Evolutionary conservation across 2,113 vertebrate genomes (phyloP).

Genomic region (Malurus cyaneus): DNA sequence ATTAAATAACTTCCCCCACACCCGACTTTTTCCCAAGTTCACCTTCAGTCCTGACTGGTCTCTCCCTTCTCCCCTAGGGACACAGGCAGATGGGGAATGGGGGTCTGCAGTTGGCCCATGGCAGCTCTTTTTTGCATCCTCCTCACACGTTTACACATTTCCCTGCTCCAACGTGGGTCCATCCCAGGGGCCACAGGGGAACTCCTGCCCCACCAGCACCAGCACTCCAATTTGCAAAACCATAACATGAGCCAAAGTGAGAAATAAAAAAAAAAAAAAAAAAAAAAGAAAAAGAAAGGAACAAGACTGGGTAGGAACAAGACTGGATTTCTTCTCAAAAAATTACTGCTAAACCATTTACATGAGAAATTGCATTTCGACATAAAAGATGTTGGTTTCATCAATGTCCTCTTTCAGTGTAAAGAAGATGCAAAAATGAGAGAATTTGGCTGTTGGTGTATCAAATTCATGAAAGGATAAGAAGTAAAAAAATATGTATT

Average conservation of each 20-base stretch:
- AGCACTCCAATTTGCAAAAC: fast-evolving
- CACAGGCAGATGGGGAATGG: not conserved
- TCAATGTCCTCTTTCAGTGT: fast-evolving
- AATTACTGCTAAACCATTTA: not conserved
- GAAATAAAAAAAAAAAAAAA: not conserved
- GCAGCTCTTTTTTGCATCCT: not conserved
- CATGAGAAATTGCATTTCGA: not conserved
- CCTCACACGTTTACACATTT: not conserved
- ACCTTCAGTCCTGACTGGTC: not conserved
- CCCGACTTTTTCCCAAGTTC: not conserved
- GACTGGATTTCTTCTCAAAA: not conserved
- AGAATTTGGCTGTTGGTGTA: not conserved
- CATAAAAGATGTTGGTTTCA: not conserved
- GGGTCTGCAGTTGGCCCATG: fast-evolving
- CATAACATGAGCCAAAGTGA: not conserved
- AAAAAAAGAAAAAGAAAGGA: not conserved
- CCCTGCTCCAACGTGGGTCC: fast-evolving
- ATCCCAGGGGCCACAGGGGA: fast-evolving
- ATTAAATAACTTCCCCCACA: fast-evolving
- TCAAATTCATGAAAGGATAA: not conserved
- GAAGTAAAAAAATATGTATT: not conserved
- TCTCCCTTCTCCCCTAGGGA: not conserved
- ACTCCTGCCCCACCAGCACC: not conserved
- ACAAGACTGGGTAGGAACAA: not conserved
- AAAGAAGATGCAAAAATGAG: not conserved